Base-by-base conservation (phyloP, 1,140 invertebrate genomes). In the Onthophagus taurus region DNA sequence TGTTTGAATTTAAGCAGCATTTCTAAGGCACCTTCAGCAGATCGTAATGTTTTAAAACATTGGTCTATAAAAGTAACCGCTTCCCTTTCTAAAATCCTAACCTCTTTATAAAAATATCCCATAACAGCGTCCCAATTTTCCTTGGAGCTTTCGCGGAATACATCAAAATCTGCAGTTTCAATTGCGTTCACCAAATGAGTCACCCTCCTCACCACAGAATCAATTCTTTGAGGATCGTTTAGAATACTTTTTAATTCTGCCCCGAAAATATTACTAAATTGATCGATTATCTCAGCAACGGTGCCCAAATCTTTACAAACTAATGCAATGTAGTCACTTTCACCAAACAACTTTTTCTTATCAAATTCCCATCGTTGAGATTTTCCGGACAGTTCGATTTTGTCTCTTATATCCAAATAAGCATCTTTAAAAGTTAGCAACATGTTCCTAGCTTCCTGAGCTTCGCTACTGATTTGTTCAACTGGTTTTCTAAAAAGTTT, bases 281-380 rank as follows among this genome's bases (percentile, higher is more conserved):
- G 84, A 55, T 85, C 76, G 0, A 91, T 69, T 0, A 85, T 76
- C 59, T 82, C 72, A 8, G 81, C 77, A 42, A 91, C 75, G 53
- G 83, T 73, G 24, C 79, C 69, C 13, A 93, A 68, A 60, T 92
- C 81, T 16, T 75, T 67, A 50, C 83, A 85, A n/a, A 93, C 85
- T 8, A 68, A 69, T 9, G 76, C 76, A 49, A 90, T 82, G 55
- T 93, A 89, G 57, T 93, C 86, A 0, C 87, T 88, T 35, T 78
- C 72, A 6, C 78, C 78, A 61, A 94, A 94, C 2, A 94, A 66
- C 31, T 74, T 72, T 7, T 73, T 76, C 47, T 82, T 77, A 55
- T 92, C 84, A 64, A 95, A 94, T 63, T 95, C 90, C 91, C 90
- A 94, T 11, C 89, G 72, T 7, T 75, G 73, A 3, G 84, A 85